Evolutionary conservation across 2,888 invertebrate species (phyloP).

Genomic region (Caenorhabditis zanzibari): DNA sequence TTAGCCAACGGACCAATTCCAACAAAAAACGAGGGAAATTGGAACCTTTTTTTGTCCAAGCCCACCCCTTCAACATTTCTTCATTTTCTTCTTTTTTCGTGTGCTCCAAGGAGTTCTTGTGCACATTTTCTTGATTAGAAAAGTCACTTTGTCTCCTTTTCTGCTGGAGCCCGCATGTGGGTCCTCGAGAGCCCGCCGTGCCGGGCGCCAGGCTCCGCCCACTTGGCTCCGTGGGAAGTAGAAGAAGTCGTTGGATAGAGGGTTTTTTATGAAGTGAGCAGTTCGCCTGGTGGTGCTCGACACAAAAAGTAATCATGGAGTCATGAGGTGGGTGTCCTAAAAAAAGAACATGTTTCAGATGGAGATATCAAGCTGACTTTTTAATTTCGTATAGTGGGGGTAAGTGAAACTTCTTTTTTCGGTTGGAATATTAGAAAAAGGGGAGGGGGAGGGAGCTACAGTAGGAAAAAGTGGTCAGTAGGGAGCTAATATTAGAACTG

Average conservation of each 20-base stretch:
- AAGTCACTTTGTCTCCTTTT: conserved; percentile 45
- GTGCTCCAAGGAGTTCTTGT: neutral
- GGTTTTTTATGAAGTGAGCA: neutral
- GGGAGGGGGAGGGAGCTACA: conserved; percentile 6
- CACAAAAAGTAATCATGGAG: conserved; percentile 39
- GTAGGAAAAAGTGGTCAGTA: conserved; percentile 15
- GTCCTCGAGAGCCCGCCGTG: conserved; percentile 11
- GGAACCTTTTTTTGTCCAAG: conserved; percentile 2
- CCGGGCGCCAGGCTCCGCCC: conserved; percentile 54
- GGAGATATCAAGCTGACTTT: neutral
- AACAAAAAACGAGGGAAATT: conserved; percentile 15
- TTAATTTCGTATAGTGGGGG: conserved; percentile 26
- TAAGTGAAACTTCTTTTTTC: conserved; percentile 6
- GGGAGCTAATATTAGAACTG: neutral
- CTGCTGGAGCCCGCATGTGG: conserved; percentile 11
- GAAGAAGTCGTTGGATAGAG: neutral
- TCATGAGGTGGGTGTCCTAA: conserved; percentile 4
- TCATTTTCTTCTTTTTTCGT: neutral
- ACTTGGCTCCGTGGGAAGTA: conserved; percentile 8
- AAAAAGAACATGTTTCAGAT: conserved; percentile 22
- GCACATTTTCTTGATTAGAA: conserved; percentile 62
- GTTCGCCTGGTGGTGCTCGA: conserved; percentile 5
- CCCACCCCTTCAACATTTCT: conserved; percentile 12
- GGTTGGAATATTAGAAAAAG: neutral
- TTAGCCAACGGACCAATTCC: neutral